Evolutionary conservation across 2,113 vertebrate genomes (phyloP).

Genomic region (Amblyopsis rosae): DNA sequence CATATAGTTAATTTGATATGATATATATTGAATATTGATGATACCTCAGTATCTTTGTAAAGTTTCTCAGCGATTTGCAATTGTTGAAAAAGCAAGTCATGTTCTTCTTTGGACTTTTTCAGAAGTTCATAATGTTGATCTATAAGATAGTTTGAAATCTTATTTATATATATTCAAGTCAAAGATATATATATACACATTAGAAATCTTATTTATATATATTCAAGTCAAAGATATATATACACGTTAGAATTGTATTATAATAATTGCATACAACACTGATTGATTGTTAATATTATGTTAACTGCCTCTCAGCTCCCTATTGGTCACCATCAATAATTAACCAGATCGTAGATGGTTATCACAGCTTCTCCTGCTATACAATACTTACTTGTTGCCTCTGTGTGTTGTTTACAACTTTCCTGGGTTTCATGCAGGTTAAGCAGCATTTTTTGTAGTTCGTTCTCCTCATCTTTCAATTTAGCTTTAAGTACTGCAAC

Average conservation of each 20-base stretch:
- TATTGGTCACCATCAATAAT: neutral
- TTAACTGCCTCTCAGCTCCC: neutral
- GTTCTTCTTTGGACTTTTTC: slow-evolving; percentile 72
- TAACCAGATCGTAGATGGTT: neutral
- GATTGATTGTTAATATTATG: neutral
- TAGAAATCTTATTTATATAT: too few relatives aligned
- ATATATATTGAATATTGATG: slow-evolving; percentile 4
- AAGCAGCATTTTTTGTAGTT: slow-evolving; percentile 73
- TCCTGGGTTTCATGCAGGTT: slow-evolving; percentile 78
- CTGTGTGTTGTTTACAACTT: slow-evolving; percentile 73
- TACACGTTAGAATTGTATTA: too few relatives aligned
- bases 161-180: too few relatives aligned
- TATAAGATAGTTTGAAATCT: slow-evolving; percentile 42
- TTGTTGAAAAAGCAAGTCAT: slow-evolving; percentile 75
- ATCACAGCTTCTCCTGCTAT: neutral
- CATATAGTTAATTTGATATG: neutral
- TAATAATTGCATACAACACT: too few relatives aligned
- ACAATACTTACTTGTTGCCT: slow-evolving; percentile 80
- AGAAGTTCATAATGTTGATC: slow-evolving; percentile 78
- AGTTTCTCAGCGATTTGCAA: slow-evolving; percentile 73
- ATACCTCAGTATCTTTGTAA: slow-evolving; percentile 80
- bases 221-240: too few relatives aligned
- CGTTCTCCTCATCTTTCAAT: slow-evolving; percentile 75
- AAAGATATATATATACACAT: too few relatives aligned
- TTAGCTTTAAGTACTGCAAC: slow-evolving; percentile 74